Base-by-base conservation (phyloP, 2,797 vertebrate genomes). In the Lagorchestes hirsutus region DNA sequence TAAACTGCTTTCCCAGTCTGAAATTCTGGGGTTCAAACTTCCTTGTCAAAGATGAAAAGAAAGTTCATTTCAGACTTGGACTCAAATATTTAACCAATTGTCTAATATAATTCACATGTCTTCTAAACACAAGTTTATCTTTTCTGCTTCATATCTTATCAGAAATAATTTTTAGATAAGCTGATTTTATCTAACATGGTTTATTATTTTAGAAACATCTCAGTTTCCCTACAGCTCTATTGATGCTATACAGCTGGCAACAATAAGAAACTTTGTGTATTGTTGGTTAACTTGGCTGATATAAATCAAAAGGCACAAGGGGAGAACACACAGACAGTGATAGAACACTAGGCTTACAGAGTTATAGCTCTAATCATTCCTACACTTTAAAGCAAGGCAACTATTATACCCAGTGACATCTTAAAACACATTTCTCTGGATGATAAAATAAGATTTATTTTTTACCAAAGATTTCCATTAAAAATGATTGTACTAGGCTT, bases 401-500 rank as follows among this genome's bases (percentile, higher is more conserved):
- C 59, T 56, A 28, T 91, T 96, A 93, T 6, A 91, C 28, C 92
- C 22, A 28, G 1, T 90, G 55, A 97, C 50, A 93, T 93, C 59
- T 95, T 92, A 90, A 91, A 96, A 74, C 18, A 24, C 31, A 1
- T 55, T 82, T 90, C 5, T 67, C 67, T 92, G 96, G 5, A 4
- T 96, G 40, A 92, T 96, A 87, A 95, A 94, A 92, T 92, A 98
- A 95, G 59, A 93, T 90, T 96, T 62, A 57, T 29, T 91, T 92
- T 31, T 96, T 62, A 18, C 10, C 57, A 52, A 5, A 82, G 16
- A 57, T 14, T 29, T 90, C 0, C 14, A 95, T 67, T 27, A 74
- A 40, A 34, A 90, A 97, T 0, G 52, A 58, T 92, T 96, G 29
- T 5, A 55, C 22, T 96, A 62, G 54, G 27, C 74, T 50, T 87